phyloP scores from a whole-genome alignment of 2,888 invertebrate species.

The Crossocerus cetratus region DNA sequence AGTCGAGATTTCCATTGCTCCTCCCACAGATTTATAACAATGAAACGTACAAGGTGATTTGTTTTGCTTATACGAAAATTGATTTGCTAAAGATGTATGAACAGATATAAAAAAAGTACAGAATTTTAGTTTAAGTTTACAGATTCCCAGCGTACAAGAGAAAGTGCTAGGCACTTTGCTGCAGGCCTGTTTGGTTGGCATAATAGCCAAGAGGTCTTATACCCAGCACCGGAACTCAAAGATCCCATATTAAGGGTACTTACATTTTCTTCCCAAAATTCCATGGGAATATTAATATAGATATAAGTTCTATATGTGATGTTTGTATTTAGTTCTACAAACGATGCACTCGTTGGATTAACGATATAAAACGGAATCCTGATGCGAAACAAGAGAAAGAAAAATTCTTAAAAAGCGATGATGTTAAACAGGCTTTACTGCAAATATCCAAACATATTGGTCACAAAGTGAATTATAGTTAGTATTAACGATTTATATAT shows the following conservation, averaged over 20 bases:
- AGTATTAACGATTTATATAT: constrained; percentile 5
- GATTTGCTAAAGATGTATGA: too few relatives aligned
- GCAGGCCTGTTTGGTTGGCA: constrained; percentile 86
- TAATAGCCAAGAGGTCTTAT: constrained; percentile 81
- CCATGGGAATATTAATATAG: constrained; percentile 1
- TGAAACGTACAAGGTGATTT: constrained; percentile 79
- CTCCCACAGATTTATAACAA: constrained; percentile 82
- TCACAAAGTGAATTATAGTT: constrained; percentile 77
- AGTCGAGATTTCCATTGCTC: constrained; percentile 83
- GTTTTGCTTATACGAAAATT: not conserved
- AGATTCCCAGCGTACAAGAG: constrained; percentile 85
- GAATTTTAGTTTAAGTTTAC: constrained; percentile 86
- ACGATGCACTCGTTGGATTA: constrained; percentile 84
- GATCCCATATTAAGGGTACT: constrained; percentile 84
- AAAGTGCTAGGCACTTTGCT: constrained; percentile 87
- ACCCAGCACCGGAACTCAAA: constrained; percentile 81
- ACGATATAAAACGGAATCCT: constrained; percentile 84
- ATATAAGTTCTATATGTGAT: constrained; percentile 12
- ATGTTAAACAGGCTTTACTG: constrained; percentile 80
- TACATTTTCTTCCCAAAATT: not conserved
- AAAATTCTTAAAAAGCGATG: constrained; percentile 79
- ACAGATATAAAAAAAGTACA: not conserved
- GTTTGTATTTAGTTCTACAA: constrained; percentile 86
- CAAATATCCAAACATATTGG: constrained; percentile 82
- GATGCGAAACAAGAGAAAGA: constrained; percentile 80